These are phyloP conservation scores for Heliconius congener DNA, from an alignment of 1,140 invertebrate genomes.

Conservation along the genomic window DNA sequence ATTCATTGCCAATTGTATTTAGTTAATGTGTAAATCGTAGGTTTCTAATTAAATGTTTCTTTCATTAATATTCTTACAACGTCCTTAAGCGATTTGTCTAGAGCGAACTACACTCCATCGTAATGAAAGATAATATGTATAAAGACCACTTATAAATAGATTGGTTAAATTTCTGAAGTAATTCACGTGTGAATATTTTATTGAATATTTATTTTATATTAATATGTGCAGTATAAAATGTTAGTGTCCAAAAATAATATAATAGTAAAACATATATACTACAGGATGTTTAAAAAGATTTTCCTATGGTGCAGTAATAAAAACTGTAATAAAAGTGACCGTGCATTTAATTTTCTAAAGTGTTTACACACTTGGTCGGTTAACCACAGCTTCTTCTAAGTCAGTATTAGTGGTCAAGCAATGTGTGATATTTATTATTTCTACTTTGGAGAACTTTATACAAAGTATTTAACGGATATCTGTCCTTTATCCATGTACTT, in stretches of 20 bases:
- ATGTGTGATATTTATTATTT: neutral
- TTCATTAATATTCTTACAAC: neutral
- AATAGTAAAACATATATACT: neutral
- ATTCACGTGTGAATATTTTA: too few relatives aligned
- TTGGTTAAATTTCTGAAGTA: neutral
- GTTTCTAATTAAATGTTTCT: neutral
- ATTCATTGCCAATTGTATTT: constrained; percentile 33
- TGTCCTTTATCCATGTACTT: neutral
- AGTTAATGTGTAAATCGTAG: constrained; percentile 21
- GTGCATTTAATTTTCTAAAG: constrained; percentile 9
- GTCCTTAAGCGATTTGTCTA: neutral
- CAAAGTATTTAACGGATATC: neutral
- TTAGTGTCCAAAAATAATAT: neutral
- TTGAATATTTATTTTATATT: too few relatives aligned
- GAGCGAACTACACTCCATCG: neutral
- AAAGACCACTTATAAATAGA: neutral
- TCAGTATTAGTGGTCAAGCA: neutral
- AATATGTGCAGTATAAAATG: too few relatives aligned
- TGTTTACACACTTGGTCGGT: neutral
- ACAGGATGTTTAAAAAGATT: neutral
- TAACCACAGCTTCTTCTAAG: constrained; percentile 2
- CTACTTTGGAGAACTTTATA: neutral
- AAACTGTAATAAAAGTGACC: constrained; percentile 1
- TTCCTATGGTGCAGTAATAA: neutral
- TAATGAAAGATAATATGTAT: neutral